Evolutionary conservation across 2,888 invertebrate genomes (phyloP).

Genomic region (Trissolcus japonicus): DNA sequence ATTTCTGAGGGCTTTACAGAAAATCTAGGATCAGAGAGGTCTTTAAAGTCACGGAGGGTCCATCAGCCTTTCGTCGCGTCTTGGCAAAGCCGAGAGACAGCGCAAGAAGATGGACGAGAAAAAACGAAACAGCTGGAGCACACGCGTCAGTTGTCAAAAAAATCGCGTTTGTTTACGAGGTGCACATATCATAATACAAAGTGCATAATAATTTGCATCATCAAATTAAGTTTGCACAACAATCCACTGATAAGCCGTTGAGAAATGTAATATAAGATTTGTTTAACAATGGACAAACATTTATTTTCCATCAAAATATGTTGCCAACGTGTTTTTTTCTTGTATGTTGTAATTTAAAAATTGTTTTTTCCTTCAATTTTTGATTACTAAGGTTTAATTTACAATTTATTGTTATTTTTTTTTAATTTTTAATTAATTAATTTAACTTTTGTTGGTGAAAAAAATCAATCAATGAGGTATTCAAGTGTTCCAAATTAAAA

Average conservation of each 20-base stretch:
- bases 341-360: too few relatives aligned
- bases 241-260: neutral
- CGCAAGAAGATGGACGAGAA: slow-evolving; percentile 44
- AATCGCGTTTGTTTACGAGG: slow-evolving; percentile 25
- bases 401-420: too few relatives aligned
- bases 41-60: slow-evolving; percentile 31
- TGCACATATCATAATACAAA: slow-evolving; percentile 43
- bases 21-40: slow-evolving; percentile 13
- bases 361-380: too few relatives aligned
- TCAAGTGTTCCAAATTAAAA: too few relatives aligned
- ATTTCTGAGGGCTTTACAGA: slow-evolving; percentile 21
- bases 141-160: slow-evolving; percentile 70
- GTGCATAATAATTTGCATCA: slow-evolving; percentile 34
- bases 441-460: too few relatives aligned
- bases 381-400: too few relatives aligned
- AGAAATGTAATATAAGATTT: neutral
- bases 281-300: too few relatives aligned
- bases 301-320: too few relatives aligned
- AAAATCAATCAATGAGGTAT: too few relatives aligned
- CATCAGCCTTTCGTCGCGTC: slow-evolving; percentile 38
- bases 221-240: slow-evolving; percentile 2
- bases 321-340: too few relatives aligned
- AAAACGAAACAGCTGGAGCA: slow-evolving; percentile 73
- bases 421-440: too few relatives aligned
- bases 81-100: slow-evolving; percentile 59